Evolutionary conservation across 2,888 invertebrate species (phyloP).

Genomic region (Pollenia amentaria): DNA sequence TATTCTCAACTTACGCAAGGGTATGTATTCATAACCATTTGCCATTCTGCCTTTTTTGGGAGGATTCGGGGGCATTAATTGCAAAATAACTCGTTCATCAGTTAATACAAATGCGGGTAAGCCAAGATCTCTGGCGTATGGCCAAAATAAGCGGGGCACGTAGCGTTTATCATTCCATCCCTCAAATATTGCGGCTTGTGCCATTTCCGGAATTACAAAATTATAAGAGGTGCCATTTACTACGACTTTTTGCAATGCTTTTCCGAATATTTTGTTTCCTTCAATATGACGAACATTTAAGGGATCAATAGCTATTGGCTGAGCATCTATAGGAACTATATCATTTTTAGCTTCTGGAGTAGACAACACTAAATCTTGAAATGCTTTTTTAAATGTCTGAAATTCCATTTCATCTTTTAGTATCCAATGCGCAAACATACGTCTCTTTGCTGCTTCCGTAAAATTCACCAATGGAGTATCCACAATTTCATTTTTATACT

Average conservation of each 20-base stretch:
- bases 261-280: slow-evolving; percentile 78
- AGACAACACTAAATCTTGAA: slow-evolving; percentile 79
- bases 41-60: slow-evolving; percentile 79
- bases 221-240: slow-evolving; percentile 81
- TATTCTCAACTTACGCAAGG: slow-evolving; percentile 77
- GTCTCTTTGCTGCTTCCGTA: slow-evolving; percentile 80
- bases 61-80: slow-evolving; percentile 82
- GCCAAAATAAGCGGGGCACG: slow-evolving; percentile 81
- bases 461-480: slow-evolving; percentile 76
- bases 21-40: slow-evolving; percentile 82
- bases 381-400: slow-evolving; percentile 79
- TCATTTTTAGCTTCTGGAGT: slow-evolving; percentile 78
- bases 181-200: slow-evolving; percentile 81
- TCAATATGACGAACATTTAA: slow-evolving; percentile 78
- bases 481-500: slow-evolving; percentile 77
- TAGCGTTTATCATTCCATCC: slow-evolving; percentile 82
- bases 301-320: slow-evolving; percentile 80
- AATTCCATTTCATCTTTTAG: slow-evolving; percentile 81
- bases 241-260: slow-evolving; percentile 79
- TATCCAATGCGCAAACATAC: slow-evolving; percentile 84
- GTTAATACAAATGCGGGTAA: slow-evolving; percentile 81
- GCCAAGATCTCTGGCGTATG: slow-evolving; percentile 82
- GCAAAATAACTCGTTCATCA: slow-evolving; percentile 80
- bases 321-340: slow-evolving; percentile 77
- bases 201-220: slow-evolving; percentile 83